These are phyloP conservation scores for Mus musculus DNA, from an alignment of 2,113 vertebrate species.

Conservation along the genomic window GRCm39 chr14:92546001-92546500, in stretches of 20 bases:
- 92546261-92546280: background rate
- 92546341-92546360: background rate
- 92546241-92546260: background rate
- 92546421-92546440: background rate
- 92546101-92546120: background rate
- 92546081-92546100: background rate
- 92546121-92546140: background rate
- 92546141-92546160: background rate
- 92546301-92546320: constrained; percentile 36
- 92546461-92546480: too few species aligned
- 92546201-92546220: background rate
- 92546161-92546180: background rate
- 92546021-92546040: background rate
- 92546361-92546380: background rate
- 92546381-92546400: too few species aligned
- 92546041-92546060: background rate
- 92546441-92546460: background rate
- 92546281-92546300: background rate
- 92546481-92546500: too few species aligned
- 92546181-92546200: background rate
- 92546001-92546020: background rate
- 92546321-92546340: constrained; percentile 63
- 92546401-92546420: background rate
- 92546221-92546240: background rate
- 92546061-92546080: background rate